Conservation (phyloP, 2,888 invertebrate genomes). For the Drosophila fulvimacula region DNA sequence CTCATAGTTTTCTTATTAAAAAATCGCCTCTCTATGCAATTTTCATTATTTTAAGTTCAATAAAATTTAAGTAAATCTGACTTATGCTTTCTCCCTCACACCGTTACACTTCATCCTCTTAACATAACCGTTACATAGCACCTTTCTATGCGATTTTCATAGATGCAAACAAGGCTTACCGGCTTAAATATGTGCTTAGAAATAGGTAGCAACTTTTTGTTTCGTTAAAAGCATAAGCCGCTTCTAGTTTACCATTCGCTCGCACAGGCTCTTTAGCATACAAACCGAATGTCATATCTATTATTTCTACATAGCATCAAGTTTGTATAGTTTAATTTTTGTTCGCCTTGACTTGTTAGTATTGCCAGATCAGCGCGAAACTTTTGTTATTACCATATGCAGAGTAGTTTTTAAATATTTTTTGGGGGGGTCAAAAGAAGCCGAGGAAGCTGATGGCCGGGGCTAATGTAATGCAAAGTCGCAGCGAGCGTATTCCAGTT, state of each 20-base stretch:
- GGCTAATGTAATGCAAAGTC: conserved; percentile 52
- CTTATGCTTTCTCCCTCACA: background rate
- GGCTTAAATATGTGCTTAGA: background rate
- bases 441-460: conserved; percentile 6
- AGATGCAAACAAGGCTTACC: background rate
- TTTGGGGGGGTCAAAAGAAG: background rate
- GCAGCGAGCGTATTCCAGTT: conserved; percentile 32
- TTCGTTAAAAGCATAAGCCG: background rate
- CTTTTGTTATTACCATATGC: conserved; percentile 49
- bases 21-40: background rate
- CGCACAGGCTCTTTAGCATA: background rate
- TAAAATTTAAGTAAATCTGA: background rate
- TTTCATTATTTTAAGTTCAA: background rate
- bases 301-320: background rate
- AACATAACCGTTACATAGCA: background rate
- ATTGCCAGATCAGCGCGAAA: conserved; percentile 22
- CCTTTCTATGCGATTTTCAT: conserved; percentile 4
- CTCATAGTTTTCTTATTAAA: background rate
- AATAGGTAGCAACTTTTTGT: background rate
- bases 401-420: conserved; percentile 34
- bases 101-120: background rate
- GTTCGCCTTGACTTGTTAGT: conserved; percentile 16
- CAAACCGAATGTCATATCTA: background rate
- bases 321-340: conserved; percentile 1
- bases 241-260: background rate